Percentiles rank a stretch among this genome's conserved stretches.
Evolutionary conservation across 2,113 vertebrate species (phyloP).

Genomic region (Xiphophorus hellerii): DNA sequence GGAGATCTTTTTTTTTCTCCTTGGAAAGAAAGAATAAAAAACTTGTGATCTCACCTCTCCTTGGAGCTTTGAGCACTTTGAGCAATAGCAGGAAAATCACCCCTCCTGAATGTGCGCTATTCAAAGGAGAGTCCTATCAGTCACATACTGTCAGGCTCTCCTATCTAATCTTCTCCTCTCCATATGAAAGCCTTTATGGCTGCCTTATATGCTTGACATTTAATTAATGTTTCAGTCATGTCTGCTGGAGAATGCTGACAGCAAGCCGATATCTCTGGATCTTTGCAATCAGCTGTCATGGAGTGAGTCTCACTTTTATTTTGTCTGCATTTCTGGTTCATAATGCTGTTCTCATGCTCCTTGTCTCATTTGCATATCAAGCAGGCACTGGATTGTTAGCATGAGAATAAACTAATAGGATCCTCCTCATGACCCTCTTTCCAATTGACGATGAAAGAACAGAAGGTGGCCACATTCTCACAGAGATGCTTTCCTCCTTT

Average conservation of each 20-base stretch:
- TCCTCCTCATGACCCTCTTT: constrained; percentile 57
- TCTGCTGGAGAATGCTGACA: constrained; percentile 51
- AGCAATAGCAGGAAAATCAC: constrained; percentile 21
- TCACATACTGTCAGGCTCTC: constrained; percentile 40
- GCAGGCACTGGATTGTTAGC: constrained; percentile 28
- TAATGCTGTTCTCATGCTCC: constrained; percentile 32
- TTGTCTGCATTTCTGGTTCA: constrained; percentile 23
- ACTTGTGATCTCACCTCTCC: constrained; percentile 1
- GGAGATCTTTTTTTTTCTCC: background rate
- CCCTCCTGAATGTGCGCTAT: constrained; percentile 10
- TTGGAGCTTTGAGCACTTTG: constrained; percentile 14
- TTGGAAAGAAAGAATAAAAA: background rate
- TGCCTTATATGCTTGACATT: constrained; percentile 56
- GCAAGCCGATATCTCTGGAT: constrained; percentile 49
- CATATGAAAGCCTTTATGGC: constrained; percentile 44
- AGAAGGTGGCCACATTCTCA: constrained; percentile 60
- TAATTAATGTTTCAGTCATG: constrained; percentile 64
- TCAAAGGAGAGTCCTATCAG: constrained; percentile 34
- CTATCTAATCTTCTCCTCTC: constrained; percentile 41
- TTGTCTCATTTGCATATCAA: constrained; percentile 43
- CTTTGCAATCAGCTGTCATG: constrained; percentile 55
- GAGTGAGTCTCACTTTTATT: constrained; percentile 22
- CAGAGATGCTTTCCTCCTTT: constrained; percentile 49
- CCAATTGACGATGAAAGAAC: constrained; percentile 38
- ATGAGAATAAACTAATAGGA: constrained; percentile 36